Evolutionary conservation across 2,888 invertebrate genomes (phyloP).

Genomic region (Apamea monoglypha): DNA sequence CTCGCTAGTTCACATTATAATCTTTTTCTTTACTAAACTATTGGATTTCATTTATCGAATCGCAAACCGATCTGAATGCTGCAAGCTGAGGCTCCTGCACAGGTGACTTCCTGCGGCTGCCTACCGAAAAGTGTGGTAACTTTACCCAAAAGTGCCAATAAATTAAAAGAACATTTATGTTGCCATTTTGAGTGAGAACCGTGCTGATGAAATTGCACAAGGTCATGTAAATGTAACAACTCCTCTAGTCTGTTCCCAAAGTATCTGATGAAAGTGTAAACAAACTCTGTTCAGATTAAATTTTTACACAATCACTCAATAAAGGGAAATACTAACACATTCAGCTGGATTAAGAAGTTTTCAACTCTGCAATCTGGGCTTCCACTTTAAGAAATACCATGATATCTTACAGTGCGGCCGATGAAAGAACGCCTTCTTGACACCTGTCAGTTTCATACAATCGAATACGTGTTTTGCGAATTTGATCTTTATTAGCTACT

Average conservation of each 20-base stretch:
- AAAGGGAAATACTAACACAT: too few relatives aligned
- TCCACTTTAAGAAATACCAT: too few relatives aligned
- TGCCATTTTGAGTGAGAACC: too few relatives aligned
- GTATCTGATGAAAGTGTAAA: not conserved
- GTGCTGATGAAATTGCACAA: not conserved
- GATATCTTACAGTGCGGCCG: too few relatives aligned
- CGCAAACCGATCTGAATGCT: not conserved
- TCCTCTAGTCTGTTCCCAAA: not conserved
- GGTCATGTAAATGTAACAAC: not conserved
- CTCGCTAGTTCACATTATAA: slow-evolving; percentile 37
- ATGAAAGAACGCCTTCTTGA: too few relatives aligned
- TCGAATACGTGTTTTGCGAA: too few relatives aligned
- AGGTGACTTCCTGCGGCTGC: not conserved
- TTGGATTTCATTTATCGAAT: slow-evolving; percentile 29
- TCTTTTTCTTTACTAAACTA: slow-evolving; percentile 15
- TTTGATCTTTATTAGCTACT: too few relatives aligned
- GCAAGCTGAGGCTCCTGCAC: not conserved
- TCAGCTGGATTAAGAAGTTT: too few relatives aligned
- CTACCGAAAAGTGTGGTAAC: not conserved
- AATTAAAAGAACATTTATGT: not conserved
- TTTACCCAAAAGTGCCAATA: not conserved
- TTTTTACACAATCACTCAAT: too few relatives aligned
- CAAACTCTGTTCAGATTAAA: not conserved
- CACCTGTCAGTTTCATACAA: too few relatives aligned
- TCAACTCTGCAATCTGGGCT: too few relatives aligned